These are phyloP conservation scores for Phoebastria nigripes DNA, from an alignment of 2,797 vertebrate species.

Conservation along the genomic window DNA sequence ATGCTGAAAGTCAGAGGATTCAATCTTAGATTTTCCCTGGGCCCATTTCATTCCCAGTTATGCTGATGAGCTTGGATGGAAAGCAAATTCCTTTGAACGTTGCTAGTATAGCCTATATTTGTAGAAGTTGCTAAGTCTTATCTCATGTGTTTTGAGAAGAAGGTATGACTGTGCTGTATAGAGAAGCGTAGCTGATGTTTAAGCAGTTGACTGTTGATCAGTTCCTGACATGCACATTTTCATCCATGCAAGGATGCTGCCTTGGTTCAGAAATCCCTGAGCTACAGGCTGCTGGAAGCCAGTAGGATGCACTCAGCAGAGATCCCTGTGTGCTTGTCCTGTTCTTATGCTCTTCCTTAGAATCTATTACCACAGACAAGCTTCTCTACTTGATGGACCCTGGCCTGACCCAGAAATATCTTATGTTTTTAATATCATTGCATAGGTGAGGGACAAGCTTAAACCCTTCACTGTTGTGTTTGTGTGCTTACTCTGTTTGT, in stretches of 20 bases:
- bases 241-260: not conserved
- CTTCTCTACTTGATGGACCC: not conserved
- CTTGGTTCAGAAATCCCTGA: not conserved
- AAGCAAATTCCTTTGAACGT: not conserved
- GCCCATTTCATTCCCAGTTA: not conserved
- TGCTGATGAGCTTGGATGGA: not conserved
- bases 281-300: not conserved
- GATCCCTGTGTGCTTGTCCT: not conserved
- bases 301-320: not conserved
- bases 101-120: not conserved
- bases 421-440: not conserved
- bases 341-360: not conserved
- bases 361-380: not conserved
- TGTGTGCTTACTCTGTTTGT: not conserved
- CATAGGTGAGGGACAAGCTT: not conserved
- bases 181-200: not conserved
- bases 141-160: not conserved
- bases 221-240: not conserved
- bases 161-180: not conserved
- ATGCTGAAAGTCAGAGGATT: not conserved
- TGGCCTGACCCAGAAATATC: not conserved
- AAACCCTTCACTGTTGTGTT: not conserved
- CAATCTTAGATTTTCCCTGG: not conserved
- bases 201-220: not conserved
- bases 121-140: not conserved